Conservation (phyloP, 2,888 invertebrate species). For the Chaetoderma sp. region DNA sequence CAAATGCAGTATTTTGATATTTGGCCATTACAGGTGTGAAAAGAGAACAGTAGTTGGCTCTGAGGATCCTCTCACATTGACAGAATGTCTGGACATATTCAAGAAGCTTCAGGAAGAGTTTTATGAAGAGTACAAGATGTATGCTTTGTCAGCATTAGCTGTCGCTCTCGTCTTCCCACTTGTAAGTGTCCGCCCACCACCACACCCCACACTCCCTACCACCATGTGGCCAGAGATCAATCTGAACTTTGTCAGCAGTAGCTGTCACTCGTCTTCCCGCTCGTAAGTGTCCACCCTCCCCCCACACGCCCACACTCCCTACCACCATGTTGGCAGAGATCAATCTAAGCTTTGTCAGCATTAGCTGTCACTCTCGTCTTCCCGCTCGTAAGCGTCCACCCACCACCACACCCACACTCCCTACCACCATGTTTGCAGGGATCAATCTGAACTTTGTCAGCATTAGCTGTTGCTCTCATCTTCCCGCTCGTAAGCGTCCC, state of each 20-base stretch:
- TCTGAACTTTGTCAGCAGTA: too few species aligned
- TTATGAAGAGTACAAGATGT: slow-evolving; percentile 79
- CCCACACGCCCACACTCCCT: not conserved
- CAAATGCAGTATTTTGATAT: too few species aligned
- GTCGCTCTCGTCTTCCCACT: slow-evolving; percentile 87
- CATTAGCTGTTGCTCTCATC: not conserved
- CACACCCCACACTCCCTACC: not conserved
- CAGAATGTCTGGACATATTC: slow-evolving; percentile 61
- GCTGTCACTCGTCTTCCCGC: not conserved
- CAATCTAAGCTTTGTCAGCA: slow-evolving; percentile 83
- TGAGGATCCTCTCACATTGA: slow-evolving; percentile 71
- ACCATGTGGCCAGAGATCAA: not conserved
- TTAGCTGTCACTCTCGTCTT: slow-evolving; percentile 87
- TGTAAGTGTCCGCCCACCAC: slow-evolving; percentile 49
- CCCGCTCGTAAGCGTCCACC: slow-evolving; percentile 74
- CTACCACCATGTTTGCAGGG: not conserved
- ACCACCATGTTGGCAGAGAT: not conserved
- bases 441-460: too few species aligned
- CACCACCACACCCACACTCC: not conserved
- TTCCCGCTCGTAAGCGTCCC: not conserved
- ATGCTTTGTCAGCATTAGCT: slow-evolving; percentile 85
- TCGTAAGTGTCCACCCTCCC: not conserved
- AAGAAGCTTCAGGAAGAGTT: slow-evolving; percentile 60
- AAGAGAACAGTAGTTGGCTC: slow-evolving; percentile 49
- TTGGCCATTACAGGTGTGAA: slow-evolving; percentile 52